A percentile compares a stretch with the other conserved stretches of the same genome.
These are phyloP conservation scores for Drosophila colorata DNA, from an alignment of 2,888 invertebrate species.

Conservation along the genomic window DNA sequence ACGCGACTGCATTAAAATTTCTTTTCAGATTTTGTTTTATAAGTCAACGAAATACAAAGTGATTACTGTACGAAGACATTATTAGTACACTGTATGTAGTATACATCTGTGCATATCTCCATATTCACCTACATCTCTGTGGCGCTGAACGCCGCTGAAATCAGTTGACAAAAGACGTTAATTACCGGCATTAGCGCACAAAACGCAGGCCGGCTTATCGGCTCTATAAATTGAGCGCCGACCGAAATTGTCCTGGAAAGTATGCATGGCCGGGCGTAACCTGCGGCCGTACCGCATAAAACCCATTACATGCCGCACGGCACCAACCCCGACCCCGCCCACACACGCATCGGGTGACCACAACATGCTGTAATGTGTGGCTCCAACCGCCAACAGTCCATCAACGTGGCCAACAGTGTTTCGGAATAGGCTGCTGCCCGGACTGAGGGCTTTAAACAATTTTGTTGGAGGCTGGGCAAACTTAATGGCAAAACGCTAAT, in stretches of 20 bases:
- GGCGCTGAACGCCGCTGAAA: slow-evolving; percentile 35
- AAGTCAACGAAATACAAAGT: too few species aligned
- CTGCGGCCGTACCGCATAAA: slow-evolving; percentile 60
- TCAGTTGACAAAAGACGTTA: slow-evolving; percentile 74
- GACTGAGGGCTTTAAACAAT: slow-evolving; percentile 28
- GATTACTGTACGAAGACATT: too few species aligned
- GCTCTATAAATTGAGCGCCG: slow-evolving; percentile 60
- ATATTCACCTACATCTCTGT: slow-evolving; percentile 2
- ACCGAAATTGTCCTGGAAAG: slow-evolving; percentile 54
- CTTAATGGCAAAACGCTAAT: slow-evolving; percentile 70
- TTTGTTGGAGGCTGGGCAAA: slow-evolving; percentile 31
- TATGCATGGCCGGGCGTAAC: slow-evolving; percentile 37
- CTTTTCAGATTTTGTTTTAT: too few species aligned
- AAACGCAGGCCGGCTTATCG: slow-evolving; percentile 54
- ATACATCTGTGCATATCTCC: neutral
- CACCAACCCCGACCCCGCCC: slow-evolving; percentile 12
- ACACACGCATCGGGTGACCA: slow-evolving; percentile 44
- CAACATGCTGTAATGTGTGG: slow-evolving; percentile 72
- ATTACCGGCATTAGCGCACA: slow-evolving; percentile 70
- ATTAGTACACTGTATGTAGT: too few species aligned
- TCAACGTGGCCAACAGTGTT: slow-evolving; percentile 25
- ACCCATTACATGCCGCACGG: slow-evolving; percentile 74
- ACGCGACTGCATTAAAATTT: too few species aligned
- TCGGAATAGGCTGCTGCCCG: slow-evolving; percentile 6
- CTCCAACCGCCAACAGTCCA: slow-evolving; percentile 21